phyloP scores from a whole-genome alignment of 1,140 invertebrate species.

The Phocides pigmalion region DNA sequence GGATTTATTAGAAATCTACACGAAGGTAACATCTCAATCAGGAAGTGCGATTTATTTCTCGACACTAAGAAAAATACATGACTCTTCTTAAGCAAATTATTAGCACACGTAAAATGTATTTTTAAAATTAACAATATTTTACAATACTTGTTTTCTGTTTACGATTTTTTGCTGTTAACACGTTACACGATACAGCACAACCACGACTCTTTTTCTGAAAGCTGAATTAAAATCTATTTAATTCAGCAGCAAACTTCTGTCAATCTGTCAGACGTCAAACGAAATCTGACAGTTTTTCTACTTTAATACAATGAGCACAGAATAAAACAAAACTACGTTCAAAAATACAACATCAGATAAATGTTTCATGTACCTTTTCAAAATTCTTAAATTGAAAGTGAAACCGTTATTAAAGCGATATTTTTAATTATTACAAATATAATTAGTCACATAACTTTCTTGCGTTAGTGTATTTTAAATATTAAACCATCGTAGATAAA shows the following conservation, averaged over 20 bases:
- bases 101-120: constrained; percentile 3
- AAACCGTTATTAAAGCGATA: too few species aligned
- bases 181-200: background rate
- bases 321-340: too few species aligned
- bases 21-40: constrained; percentile 65
- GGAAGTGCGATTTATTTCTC: constrained; percentile 52
- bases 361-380: too few species aligned
- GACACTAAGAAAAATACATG: constrained; percentile 13
- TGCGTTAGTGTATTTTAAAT: too few species aligned
- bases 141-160: constrained; percentile 10
- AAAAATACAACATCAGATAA: too few species aligned
- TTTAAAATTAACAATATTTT: background rate
- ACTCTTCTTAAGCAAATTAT: background rate
- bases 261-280: background rate
- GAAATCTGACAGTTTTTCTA: too few species aligned
- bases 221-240: too few species aligned
- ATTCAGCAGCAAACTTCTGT: background rate
- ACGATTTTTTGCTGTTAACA: background rate
- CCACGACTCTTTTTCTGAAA: constrained; percentile 11
- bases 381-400: too few species aligned
- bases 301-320: too few species aligned
- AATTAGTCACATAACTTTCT: too few species aligned
- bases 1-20: constrained; percentile 44
- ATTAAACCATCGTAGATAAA: too few species aligned
- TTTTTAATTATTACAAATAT: too few species aligned